Evolutionary conservation across 2,888 invertebrate species (phyloP), one percentile per base, ranked within the genome.

Genomic region (Endotricha flammealis): DNA sequence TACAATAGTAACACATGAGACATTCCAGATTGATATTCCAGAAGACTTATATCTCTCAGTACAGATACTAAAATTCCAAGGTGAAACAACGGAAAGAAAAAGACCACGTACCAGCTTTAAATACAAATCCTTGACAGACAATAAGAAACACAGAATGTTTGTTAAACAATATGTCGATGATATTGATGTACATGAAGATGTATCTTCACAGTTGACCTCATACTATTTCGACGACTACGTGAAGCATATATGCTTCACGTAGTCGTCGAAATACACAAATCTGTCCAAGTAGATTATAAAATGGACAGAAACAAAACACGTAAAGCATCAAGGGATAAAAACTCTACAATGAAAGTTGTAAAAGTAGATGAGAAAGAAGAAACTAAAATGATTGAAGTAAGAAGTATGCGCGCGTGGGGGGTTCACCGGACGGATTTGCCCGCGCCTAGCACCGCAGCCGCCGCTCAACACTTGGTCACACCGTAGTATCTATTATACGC

Each of bases 211-310:
- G 42, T 51, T 75, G 3, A 73, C 78, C 0, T 66, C 62, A 43
- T 76, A 78, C 43, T 77, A 72, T 41, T 75, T 76, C 31, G 76
- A 79, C 8, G 80, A 85, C 46, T 86, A 85, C 40, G 64, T 73
- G 0, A 79, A 79, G 44, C 81, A 83, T 38, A 59, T 81, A 30
- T 48, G 57, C 29, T 80, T 79, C 1, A 64, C 77, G 44, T 70
- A 79, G 2, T 59, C 69, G 2, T 79, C 85, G 3, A 63, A n/a
- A n/a, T n/a, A n/a, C n/a, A n/a, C n/a, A n/a, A n/a, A n/a, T n/a
- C n/a, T n/a, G n/a, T n/a, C n/a, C n/a, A n/a, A n/a, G n/a, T n/a
- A n/a, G n/a, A n/a, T n/a, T n/a, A n/a, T n/a, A n/a, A n/a, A n/a
- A n/a, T n/a, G n/a, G n/a, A n/a, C n/a, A n/a, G n/a, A n/a, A n/a